Conservation (phyloP, 2,797 vertebrate species). For the Microcaecilia unicolor region DNA sequence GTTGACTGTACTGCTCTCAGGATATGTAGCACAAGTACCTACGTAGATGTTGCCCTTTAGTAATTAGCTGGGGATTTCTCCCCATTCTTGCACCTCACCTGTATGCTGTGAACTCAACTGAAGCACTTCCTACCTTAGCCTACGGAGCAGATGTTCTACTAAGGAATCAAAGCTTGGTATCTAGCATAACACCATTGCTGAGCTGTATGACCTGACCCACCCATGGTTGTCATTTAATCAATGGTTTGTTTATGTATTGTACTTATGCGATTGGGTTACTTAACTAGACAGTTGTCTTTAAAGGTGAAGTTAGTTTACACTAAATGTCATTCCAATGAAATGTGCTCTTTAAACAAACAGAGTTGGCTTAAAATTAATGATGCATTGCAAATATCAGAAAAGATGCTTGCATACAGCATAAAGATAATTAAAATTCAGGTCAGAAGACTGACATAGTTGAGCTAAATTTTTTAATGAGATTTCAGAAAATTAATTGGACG, state of each 20-base stretch:
- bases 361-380: conserved; percentile 54
- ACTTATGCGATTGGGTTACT: conserved; percentile 17
- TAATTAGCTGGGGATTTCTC: too few species aligned
- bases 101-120: too few species aligned
- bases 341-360: conserved; percentile 37
- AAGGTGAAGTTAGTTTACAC: conserved; percentile 48
- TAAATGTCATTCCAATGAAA: conserved; percentile 53
- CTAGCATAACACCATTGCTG: too few species aligned
- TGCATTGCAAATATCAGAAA: conserved; percentile 51
- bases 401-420: conserved; percentile 28
- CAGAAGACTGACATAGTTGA: conserved; percentile 60
- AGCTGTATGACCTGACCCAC: too few species aligned
- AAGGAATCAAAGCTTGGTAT: too few species aligned
- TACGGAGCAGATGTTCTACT: too few species aligned
- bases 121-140: too few species aligned
- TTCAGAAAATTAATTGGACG: conserved; percentile 62
- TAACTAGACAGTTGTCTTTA: conserved; percentile 31
- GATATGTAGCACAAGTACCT: too few species aligned
- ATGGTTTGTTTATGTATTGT: background rate
- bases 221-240: too few species aligned
- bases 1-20: too few species aligned
- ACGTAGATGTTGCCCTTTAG: too few species aligned
- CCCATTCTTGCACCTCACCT: too few species aligned
- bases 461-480: conserved; percentile 67
- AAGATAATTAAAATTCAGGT: conserved; percentile 62